These are phyloP conservation scores for Patagioenas fasciata DNA, from an alignment of 2,113 vertebrate species.

Conservation along the genomic window DNA sequence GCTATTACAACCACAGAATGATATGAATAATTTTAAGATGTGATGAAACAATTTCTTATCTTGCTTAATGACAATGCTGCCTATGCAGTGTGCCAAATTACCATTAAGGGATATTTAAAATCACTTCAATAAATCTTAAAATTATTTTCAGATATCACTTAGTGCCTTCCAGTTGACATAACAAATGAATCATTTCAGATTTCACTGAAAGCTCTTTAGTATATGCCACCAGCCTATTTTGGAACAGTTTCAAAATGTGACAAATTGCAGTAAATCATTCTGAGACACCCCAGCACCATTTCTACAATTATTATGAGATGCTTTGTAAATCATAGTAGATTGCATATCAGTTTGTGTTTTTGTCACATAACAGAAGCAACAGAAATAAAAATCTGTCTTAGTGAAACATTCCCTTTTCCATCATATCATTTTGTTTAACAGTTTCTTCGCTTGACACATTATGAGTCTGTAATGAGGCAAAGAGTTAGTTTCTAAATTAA, in stretches of 20 bases:
- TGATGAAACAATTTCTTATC: constrained; percentile 55
- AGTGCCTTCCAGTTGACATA: constrained; percentile 73
- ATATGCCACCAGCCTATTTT: constrained; percentile 68
- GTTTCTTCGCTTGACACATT: background rate
- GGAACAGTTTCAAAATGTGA: constrained; percentile 71
- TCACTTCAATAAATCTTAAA: constrained; percentile 73
- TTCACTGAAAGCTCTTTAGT: constrained; percentile 73
- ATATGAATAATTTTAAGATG: constrained; percentile 61
- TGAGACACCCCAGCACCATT: constrained; percentile 11
- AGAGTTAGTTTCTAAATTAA: background rate
- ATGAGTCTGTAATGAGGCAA: background rate
- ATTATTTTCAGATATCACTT: constrained; percentile 75
- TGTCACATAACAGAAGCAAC: constrained; percentile 43
- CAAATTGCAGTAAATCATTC: constrained; percentile 68
- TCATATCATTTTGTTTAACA: constrained; percentile 11
- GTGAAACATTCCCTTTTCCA: constrained; percentile 23
- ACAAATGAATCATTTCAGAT: constrained; percentile 75
- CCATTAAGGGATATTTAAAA: constrained; percentile 72
- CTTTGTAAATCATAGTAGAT: constrained; percentile 51
- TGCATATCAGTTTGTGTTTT: constrained; percentile 24
- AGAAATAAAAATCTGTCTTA: constrained; percentile 48
- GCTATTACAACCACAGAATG: background rate
- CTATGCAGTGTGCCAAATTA: constrained; percentile 57
- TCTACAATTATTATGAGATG: constrained; percentile 26
- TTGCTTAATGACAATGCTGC: constrained; percentile 62